Evolutionary conservation across 2,888 invertebrate genomes (phyloP).

Genomic region (Phyto melanocephala): DNA sequence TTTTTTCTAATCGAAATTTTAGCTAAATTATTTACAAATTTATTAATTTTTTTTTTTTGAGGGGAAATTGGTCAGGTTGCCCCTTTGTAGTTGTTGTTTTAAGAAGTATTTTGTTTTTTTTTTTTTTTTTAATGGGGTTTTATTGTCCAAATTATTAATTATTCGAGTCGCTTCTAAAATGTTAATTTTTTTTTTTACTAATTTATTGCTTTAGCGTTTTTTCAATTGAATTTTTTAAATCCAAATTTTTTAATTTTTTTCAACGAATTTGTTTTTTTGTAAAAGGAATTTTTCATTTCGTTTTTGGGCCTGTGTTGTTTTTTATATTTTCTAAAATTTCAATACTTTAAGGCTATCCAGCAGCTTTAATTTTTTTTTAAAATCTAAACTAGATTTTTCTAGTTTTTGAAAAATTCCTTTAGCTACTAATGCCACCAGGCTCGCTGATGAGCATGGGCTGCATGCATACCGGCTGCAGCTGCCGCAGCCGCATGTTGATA

Average conservation of each 20-base stretch:
- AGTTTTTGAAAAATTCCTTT: neutral
- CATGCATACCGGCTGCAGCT: slow-evolving; percentile 77
- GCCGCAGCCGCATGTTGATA: slow-evolving; percentile 76
- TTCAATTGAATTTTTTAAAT: slow-evolving; percentile 44
- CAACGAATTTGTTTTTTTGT: slow-evolving; percentile 18
- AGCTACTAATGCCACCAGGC: slow-evolving; percentile 74
- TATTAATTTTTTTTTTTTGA: slow-evolving; percentile 5
- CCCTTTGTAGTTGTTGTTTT: neutral
- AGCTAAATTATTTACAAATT: slow-evolving; percentile 47
- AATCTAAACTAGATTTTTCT: slow-evolving; percentile 23
- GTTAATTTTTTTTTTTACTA: slow-evolving; percentile 24
- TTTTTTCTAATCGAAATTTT: neutral
- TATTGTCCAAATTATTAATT: slow-evolving; percentile 71
- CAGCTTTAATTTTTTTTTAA: slow-evolving; percentile 44
- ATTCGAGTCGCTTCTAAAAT: slow-evolving; percentile 72
- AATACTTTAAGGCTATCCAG: slow-evolving; percentile 60
- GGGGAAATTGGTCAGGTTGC: neutral
- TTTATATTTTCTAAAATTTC: neutral
- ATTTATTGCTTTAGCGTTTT: slow-evolving; percentile 52
- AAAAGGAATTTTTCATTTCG: neutral
- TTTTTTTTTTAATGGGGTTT: slow-evolving; percentile 70
- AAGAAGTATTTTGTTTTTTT: slow-evolving; percentile 15
- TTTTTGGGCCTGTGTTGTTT: neutral
- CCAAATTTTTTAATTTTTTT: slow-evolving; percentile 6
- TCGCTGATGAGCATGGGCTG: slow-evolving; percentile 71